These are phyloP conservation scores for Gymnoscelis rufifasciata DNA, from an alignment of 2,888 invertebrate genomes.

Conservation along the genomic window DNA sequence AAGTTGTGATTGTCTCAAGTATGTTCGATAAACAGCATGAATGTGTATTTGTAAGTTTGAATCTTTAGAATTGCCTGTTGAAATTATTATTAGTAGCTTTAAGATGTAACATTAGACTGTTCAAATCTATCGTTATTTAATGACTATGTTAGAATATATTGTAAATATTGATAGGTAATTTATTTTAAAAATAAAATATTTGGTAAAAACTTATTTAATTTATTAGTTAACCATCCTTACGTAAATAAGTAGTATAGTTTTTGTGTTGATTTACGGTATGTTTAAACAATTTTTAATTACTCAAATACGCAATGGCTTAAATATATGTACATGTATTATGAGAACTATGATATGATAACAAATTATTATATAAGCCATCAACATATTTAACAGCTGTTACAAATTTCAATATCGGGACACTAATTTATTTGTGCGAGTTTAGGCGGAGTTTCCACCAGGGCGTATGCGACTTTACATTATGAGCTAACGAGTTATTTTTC, in stretches of 20 bases:
- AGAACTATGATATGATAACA: no score
- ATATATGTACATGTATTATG: no score
- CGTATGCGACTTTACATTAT: no score
- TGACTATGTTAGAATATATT: background rate
- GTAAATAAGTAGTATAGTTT: background rate
- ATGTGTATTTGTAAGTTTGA: background rate
- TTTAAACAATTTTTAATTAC: no score
- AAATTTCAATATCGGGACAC: no score
- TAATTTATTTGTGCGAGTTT: no score
- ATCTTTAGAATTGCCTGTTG: constrained; percentile 5
- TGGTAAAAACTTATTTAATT: background rate
- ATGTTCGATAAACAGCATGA: background rate
- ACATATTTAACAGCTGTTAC: no score
- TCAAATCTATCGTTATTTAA: constrained; percentile 5
- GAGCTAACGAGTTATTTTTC: no score
- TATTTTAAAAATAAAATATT: constrained; percentile 1
- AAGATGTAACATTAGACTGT: constrained; percentile 8
- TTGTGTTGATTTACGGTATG: no score
- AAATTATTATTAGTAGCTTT: constrained; percentile 4
- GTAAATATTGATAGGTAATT: constrained; percentile 2
- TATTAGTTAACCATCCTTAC: background rate
- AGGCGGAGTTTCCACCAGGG: no score
- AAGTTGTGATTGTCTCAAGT: background rate
- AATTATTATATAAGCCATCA: no score
- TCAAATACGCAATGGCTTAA: no score